Conservation (phyloP, 2,888 invertebrate genomes). For the Sphecodes monilicornis region DNA sequence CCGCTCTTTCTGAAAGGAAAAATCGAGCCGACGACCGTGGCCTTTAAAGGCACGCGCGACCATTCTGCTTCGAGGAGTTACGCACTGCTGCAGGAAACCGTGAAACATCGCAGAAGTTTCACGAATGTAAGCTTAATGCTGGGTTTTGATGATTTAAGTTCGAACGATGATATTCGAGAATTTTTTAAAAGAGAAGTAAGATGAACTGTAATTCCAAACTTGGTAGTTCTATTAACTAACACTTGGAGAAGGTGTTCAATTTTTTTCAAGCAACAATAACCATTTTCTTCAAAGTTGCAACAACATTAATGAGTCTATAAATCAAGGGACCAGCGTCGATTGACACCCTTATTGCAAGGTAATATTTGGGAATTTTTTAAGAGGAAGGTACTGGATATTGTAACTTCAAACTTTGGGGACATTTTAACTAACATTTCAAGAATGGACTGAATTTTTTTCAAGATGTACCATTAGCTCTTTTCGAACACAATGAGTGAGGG, state of each 20-base stretch:
- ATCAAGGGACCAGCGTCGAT: not conserved
- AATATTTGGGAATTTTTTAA: not conserved
- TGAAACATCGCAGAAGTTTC: constrained; percentile 35
- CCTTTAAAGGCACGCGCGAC: constrained; percentile 40
- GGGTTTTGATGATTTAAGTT: accelerated
- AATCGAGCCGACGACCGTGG: constrained; percentile 10
- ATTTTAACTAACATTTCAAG: not conserved
- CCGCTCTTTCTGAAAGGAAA: not conserved
- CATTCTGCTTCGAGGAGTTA: not conserved
- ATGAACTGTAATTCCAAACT: not conserved
- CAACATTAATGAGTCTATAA: not conserved
- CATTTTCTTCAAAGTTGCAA: not conserved
- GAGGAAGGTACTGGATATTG: too few species aligned
- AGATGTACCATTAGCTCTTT: too few species aligned
- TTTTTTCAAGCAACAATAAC: not conserved
- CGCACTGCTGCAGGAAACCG: not conserved
- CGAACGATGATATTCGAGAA: not conserved
- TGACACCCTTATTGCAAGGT: not conserved
- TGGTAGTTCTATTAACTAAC: not conserved
- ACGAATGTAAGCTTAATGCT: not conserved
- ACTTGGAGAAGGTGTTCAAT: not conserved
- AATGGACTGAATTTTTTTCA: not conserved
- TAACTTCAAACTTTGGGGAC: not conserved
- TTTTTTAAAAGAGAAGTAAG: not conserved
- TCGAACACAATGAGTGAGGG: too few species aligned